These are phyloP conservation scores for Speoplatyrhinus poulsoni DNA, from an alignment of 2,113 vertebrate species.

Conservation along the genomic window DNA sequence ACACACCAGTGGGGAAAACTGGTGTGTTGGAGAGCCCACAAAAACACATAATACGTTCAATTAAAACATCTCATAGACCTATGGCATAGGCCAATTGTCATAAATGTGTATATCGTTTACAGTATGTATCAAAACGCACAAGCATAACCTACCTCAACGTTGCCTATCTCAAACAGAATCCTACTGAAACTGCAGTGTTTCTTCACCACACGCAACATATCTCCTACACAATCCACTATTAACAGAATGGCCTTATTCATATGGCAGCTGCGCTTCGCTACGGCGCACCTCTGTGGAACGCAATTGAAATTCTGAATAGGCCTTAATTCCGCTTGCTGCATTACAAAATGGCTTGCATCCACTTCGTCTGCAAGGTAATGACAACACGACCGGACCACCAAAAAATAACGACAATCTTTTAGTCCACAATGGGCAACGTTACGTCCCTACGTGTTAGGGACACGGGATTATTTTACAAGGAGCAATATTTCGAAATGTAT, in stretches of 20 bases:
- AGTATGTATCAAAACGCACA: too few species aligned
- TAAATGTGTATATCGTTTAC: too few species aligned
- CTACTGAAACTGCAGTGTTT: too few species aligned
- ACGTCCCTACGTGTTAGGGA: background rate
- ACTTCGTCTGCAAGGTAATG: slow-evolving; percentile 62
- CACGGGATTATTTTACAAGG: background rate
- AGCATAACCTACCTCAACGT: slow-evolving; percentile 5
- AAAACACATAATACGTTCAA: slow-evolving; percentile 6
- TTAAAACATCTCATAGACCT: slow-evolving; percentile 6
- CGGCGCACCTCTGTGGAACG: slow-evolving; percentile 74
- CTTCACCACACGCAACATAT: too few species aligned
- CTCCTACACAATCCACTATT: background rate
- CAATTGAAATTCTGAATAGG: slow-evolving; percentile 79
- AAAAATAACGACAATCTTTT: slow-evolving; percentile 28
- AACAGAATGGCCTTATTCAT: slow-evolving; percentile 76
- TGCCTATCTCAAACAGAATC: background rate
- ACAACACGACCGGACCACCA: slow-evolving; percentile 63
- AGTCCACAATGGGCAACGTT: too few species aligned
- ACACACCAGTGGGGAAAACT: slow-evolving; percentile 20
- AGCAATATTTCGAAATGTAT: too few species aligned
- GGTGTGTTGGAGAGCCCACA: too few species aligned
- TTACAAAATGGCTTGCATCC: slow-evolving; percentile 80
- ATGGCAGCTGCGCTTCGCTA: slow-evolving; percentile 73
- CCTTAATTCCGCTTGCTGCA: slow-evolving; percentile 77
- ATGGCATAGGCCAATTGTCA: too few species aligned